Conservation (phyloP, 1,140 invertebrate species). For the Cryptotermes secundus region DNA sequence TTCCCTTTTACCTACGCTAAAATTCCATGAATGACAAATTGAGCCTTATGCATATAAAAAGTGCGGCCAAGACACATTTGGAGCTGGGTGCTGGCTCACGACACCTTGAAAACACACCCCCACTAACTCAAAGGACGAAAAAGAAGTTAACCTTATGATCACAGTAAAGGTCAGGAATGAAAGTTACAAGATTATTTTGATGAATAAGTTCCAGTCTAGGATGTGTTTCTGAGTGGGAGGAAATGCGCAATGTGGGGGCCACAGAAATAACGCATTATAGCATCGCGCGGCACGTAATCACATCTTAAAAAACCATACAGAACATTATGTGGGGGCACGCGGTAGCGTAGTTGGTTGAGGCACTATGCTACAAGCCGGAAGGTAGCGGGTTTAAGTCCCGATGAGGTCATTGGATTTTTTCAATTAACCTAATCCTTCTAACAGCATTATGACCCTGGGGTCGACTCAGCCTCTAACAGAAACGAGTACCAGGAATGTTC, state of each 20-base stretch:
- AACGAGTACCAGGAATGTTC: no score
- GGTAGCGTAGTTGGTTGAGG: no score
- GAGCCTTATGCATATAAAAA: neutral
- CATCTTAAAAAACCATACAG: no score
- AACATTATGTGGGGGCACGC: no score
- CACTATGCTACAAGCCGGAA: no score
- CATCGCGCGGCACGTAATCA: neutral
- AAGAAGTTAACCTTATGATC: neutral
- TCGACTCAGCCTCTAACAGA: no score
- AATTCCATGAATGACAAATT: slow-evolving; percentile 7
- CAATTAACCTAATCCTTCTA: no score
- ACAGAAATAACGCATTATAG: neutral
- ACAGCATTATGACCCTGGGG: no score
- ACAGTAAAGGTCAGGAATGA: neutral
- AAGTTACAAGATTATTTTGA: neutral
- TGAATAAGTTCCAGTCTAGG: neutral
- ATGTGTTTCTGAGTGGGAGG: neutral
- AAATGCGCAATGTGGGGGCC: neutral
- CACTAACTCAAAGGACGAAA: neutral
- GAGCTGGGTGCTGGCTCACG: neutral
- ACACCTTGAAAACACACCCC: neutral
- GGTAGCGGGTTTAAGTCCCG: no score
- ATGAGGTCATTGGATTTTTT: no score
- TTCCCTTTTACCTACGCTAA: neutral
- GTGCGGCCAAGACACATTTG: neutral